Percentiles rank a stretch among this genome's conserved stretches.
Conservation (phyloP, 2,797 vertebrate species). For the Tachyglossus aculeatus region DNA sequence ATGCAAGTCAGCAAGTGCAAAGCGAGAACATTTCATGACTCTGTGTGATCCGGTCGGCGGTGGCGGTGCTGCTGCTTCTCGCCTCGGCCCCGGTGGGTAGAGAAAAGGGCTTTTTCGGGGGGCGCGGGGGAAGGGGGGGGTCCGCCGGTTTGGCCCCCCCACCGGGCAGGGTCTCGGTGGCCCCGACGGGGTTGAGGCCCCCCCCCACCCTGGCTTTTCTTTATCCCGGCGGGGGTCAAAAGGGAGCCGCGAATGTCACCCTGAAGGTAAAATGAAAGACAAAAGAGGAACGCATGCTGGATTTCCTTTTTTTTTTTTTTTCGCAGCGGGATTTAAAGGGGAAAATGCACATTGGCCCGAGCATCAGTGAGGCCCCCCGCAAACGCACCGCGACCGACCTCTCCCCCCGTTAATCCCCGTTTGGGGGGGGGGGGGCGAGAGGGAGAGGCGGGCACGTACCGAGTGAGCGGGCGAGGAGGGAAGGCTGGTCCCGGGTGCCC, state of each 20-base stretch:
- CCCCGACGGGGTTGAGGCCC: not conserved
- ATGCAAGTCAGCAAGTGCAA: slow-evolving; percentile 30
- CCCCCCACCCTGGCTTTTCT: not conserved
- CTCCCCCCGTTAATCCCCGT: too few relatives aligned
- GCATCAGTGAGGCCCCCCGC: too few relatives aligned
- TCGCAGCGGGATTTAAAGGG: slow-evolving; percentile 53
- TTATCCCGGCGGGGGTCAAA: slow-evolving; percentile 65
- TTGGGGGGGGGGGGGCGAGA: too few relatives aligned
- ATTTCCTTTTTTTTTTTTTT: slow-evolving; percentile 33
- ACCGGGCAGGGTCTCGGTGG: not conserved
- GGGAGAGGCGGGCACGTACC: slow-evolving; percentile 72
- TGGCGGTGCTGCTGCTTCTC: not conserved
- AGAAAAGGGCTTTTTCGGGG: slow-evolving; percentile 31
- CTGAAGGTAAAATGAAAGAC: slow-evolving; percentile 77
- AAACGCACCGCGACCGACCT: too few relatives aligned
- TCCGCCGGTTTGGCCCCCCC: slow-evolving; percentile 1
- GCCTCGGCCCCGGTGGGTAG: slow-evolving; percentile 50
- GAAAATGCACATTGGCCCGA: not conserved
- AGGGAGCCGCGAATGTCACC: slow-evolving; percentile 72
- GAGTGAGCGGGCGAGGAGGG: slow-evolving; percentile 62
- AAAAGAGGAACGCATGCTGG: slow-evolving; percentile 74
- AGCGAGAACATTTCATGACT: slow-evolving; percentile 19
- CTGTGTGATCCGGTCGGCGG: slow-evolving; percentile 6
- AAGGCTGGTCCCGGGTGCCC: slow-evolving; percentile 68
- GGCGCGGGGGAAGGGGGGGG: slow-evolving; percentile 11